These are phyloP conservation scores for Taeniopygia guttata DNA, from an alignment of 2,797 vertebrate species.

Conservation along the genomic window DNA sequence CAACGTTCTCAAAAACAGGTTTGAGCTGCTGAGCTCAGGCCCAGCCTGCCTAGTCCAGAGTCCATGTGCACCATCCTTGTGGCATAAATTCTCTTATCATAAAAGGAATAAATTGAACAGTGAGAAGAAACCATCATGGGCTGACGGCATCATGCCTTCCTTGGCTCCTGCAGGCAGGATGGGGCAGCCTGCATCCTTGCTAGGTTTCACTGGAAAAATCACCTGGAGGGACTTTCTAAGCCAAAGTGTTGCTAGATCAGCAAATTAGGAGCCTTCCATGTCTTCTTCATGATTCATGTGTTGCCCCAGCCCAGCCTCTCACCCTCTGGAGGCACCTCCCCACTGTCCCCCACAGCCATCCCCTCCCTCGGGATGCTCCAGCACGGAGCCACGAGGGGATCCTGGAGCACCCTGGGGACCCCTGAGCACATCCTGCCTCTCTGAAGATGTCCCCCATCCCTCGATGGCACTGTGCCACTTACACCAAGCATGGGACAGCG, in stretches of 20 bases:
- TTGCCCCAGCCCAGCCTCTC: neutral
- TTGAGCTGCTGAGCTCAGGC: neutral
- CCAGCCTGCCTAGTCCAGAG: neutral
- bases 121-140: neutral
- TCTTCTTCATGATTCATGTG: fast-evolving
- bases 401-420: neutral
- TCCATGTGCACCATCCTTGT: fast-evolving
- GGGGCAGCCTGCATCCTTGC: neutral
- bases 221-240: neutral
- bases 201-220: neutral
- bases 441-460: neutral
- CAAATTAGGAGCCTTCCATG: neutral
- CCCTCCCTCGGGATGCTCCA: neutral
- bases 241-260: neutral
- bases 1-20: neutral
- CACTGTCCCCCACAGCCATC: fast-evolving
- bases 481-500: fast-evolving
- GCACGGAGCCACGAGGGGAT: neutral
- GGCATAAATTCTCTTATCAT: neutral
- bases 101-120: neutral
- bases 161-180: neutral
- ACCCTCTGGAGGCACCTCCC: fast-evolving
- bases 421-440: neutral
- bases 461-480: neutral
- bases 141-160: neutral